These are phyloP conservation scores for Ciconia boyciana DNA, from an alignment of 2,113 vertebrate species.

Conservation along the genomic window DNA sequence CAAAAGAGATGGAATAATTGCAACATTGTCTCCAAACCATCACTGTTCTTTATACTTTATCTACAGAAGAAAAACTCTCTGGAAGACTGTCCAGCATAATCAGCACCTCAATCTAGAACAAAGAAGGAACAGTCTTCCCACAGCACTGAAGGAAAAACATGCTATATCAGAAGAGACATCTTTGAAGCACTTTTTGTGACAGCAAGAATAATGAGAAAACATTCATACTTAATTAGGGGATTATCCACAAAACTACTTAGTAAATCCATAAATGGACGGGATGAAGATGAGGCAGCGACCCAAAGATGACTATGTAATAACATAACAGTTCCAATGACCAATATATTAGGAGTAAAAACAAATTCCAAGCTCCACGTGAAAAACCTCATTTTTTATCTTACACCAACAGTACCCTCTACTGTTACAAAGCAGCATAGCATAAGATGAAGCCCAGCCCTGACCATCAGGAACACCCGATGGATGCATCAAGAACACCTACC, in stretches of 20 bases:
- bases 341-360: background rate
- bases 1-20: background rate
- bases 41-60: background rate
- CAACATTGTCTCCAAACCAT: background rate
- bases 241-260: background rate
- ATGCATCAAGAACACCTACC: background rate
- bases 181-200: background rate
- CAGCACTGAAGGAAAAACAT: background rate
- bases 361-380: background rate
- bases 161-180: background rate
- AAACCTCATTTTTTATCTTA: background rate
- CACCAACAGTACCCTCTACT: constrained; percentile 60
- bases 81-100: background rate
- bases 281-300: accelerated
- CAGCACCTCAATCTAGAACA: background rate
- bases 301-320: background rate
- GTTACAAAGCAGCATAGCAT: constrained; percentile 2
- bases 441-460: background rate
- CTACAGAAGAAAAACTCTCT: background rate
- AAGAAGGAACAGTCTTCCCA: background rate
- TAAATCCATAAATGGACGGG: background rate
- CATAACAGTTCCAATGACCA: background rate
- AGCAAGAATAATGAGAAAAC: background rate
- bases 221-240: background rate
- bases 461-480: accelerated